Evolutionary conservation across 2,888 invertebrate genomes (phyloP), one percentile per base, ranked within the genome.

Genomic region (Eulithis testata): DNA sequence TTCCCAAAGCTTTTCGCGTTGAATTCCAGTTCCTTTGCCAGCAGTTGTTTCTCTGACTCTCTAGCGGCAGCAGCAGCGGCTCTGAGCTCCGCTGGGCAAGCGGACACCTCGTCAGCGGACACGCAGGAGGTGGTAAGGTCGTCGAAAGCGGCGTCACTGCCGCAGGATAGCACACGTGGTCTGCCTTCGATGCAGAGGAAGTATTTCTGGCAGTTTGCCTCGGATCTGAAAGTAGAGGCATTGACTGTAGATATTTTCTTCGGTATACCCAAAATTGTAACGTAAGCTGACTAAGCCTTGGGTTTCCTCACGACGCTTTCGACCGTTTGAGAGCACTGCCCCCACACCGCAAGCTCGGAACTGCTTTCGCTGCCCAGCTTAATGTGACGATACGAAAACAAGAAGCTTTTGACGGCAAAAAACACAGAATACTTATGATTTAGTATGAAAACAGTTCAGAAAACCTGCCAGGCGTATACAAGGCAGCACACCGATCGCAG

Each of bases 131-230:
- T 94, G 1, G 94, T 94, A 51, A 95, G 87, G 11, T 96, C 96
- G 80, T 97, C 97, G 86, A 96, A 98, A 3, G 96, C 97, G 27
- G 94, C 94, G 70, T 96, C 96, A 65, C 95, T 95, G 0, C 96
- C 96, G 78, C 98, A 98, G 67, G 94, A 94, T 70, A 96, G 94
- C 40, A 96, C 93, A 27, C 98, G 94, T 0, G 98, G 98, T 50
- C 94, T 94, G 12, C 95, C 95, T 53, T 95, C 94, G 8, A 97
- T 93, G 82, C 98, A 98, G 58, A 97, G 90, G 90, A 95, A 97
- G 83, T 96, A 98, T 72, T 95, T 95, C 77, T 96, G 96, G 82
- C 97, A 97, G 81, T 97, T 95, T 4, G 72, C 78, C 0, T 95
- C 94, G 31, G 95, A 94, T 59, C 95, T 94, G 49, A 21, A 49